Evolutionary conservation across 1,140 invertebrate species (phyloP).

Genomic region (Dufourea novaeangliae): DNA sequence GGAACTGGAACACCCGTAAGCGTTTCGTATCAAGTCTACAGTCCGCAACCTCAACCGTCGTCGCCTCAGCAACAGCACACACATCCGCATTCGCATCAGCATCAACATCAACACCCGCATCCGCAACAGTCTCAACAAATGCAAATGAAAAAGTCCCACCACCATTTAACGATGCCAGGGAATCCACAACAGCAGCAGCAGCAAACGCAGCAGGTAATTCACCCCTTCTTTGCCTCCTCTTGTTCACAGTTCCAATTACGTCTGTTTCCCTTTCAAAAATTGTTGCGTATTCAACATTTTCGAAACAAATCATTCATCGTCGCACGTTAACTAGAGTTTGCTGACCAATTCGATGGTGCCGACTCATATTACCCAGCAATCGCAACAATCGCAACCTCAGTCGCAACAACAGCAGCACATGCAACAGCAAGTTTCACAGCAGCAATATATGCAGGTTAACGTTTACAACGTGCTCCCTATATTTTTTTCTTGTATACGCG

Average conservation of each 20-base stretch:
- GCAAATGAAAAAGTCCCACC: conserved; percentile 79
- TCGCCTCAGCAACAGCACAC: conserved; percentile 77
- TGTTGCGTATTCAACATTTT: too few relatives aligned
- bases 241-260: too few relatives aligned
- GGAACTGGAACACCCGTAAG: conserved; percentile 70
- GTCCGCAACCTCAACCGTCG: conserved; percentile 76
- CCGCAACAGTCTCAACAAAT: conserved; percentile 71
- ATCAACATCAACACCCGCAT: conserved; percentile 46
- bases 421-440: conserved; percentile 79
- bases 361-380: conserved; percentile 79
- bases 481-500: not conserved
- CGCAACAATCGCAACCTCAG: conserved; percentile 59
- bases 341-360: conserved; percentile 78
- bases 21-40: conserved; percentile 79
- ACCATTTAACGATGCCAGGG: conserved; percentile 77
- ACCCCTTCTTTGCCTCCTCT: too few relatives aligned
- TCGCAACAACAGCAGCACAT: conserved; percentile 81
- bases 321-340: too few relatives aligned
- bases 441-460: conserved; percentile 80
- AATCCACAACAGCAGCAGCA: conserved; percentile 77
- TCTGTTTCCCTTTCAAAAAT: too few relatives aligned
- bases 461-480: conserved; percentile 42
- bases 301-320: too few relatives aligned
- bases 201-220: conserved; percentile 77
- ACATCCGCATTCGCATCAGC: conserved; percentile 63